Base-by-base conservation (phyloP, 1,140 invertebrate genomes). In the Macrocentrus cingulum region DNA sequence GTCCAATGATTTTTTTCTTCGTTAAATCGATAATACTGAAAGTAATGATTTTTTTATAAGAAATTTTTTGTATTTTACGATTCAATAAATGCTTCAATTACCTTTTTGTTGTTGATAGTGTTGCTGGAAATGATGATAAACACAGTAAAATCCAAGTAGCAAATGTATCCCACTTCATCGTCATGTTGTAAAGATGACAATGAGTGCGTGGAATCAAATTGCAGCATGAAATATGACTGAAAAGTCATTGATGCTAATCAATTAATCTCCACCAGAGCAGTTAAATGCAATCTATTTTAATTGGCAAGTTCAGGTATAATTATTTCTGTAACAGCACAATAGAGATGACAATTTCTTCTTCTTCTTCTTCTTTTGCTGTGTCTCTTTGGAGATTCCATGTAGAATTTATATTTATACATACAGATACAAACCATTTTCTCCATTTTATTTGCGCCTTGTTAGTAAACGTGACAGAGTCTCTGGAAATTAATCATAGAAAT, bases 1-100 rank as follows among this genome's bases (percentile, higher is more conserved):
- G 84, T 65, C 84, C 84, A 39, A 85, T 69, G 36, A 83, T 87
- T 65, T 81, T 81, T 64, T 60, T 56, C 29, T 54, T 80, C 66
- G 82, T 52, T 2, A 29, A 81, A 70, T 72, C 75, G 67, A 77
- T 80, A 32, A 81, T 67, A 72, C 79, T 83, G 75, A 39, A 79
- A 80, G 15, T 8, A 44, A 18, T 5, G 48, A 60, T 25, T 7
- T 42, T 46, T 37, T 15, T 29, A 16, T 7, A 2, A 59, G 37
- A 1, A 13, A 51, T 16, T 34, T 23, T 25, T 20, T 1, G 18
- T 42, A 3, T 19, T 51, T 11, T 23, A 22, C 4, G 5, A 39
- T 29, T 20, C 3, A 36, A 16, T 11, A 23, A 25, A 32, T 58
- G n/a, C n/a, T n/a, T n/a, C n/a, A n/a, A n/a, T 63, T 65, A 71